Base-by-base conservation (phyloP, 1,140 invertebrate species). In the Drosophila auraria region DNA sequence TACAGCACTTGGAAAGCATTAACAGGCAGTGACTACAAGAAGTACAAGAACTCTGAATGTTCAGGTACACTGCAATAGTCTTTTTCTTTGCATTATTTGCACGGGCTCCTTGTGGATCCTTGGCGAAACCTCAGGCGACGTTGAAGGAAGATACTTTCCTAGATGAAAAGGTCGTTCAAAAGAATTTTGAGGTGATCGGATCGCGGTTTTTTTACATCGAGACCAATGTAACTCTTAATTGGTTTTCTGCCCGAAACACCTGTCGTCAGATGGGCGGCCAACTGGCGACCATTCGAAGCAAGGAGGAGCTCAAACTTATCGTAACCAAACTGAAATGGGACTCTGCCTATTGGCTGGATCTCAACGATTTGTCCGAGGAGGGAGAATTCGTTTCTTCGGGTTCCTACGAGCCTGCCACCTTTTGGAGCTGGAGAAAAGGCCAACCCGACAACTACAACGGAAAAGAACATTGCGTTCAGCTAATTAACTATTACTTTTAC, bases 401-500 rank as follows among this genome's bases (percentile, higher is more conserved):
- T 15, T n/a, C 25, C 2, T 14, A 15, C 7, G 14, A 25, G 14
- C 49, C 23, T 2, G 49, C 8, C 9, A 0, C 7, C 8, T 30
- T 27, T 51, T n/a, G 27, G 4, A 51, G 11, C 3, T 51, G 49
- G 49, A 51, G 25, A 27, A 2, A 27, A 5, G 25, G 25, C 1
- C 15, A 51, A 27, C 25, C 49, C 2, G 25, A 51, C 15, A 51
- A 51, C 9, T 30, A 30, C 50, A 17, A 51, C 9, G 2, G 8
- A 0, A 51, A n/a, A 9, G 1, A 17, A 17, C 25, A 51, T 2
- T 51, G 50, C 9, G 50, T n/a, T 27, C 8, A 30, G 12, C 17
- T 51, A 51, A 51, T 51, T 30, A 51, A 51, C 9, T 27, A 17
- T 30, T 51, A 51, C 5, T 11, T 51, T 8, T 51, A 30, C 50